A percentile compares a stretch with the other conserved stretches of the same genome.
Conservation (phyloP, 2,797 vertebrate genomes). For the Pseudotriccus pelzelni region DNA sequence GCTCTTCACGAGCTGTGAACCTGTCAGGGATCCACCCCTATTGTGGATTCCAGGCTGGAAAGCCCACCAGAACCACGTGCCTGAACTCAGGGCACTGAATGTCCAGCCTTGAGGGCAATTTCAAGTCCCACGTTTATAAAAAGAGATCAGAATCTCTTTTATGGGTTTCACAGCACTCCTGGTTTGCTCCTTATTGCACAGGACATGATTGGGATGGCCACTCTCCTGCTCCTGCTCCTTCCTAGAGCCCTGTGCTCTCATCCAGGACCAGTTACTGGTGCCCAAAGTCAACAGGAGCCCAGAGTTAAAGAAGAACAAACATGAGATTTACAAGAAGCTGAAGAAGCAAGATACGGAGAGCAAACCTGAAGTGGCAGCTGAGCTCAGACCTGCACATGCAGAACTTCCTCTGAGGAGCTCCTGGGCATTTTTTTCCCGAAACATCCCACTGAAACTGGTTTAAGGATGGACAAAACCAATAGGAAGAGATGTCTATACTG, state of each 20-base stretch:
- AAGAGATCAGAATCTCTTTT: neutral
- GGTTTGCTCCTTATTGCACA: neutral
- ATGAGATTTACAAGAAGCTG: neutral
- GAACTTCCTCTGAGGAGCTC: neutral
- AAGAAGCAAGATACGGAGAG: neutral
- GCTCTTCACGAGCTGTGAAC: neutral
- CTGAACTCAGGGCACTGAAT: neutral
- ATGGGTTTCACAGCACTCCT: neutral
- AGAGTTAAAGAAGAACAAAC: neutral
- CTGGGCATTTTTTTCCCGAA: neutral
- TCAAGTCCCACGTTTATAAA: neutral
- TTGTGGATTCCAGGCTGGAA: neutral
- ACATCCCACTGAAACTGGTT: neutral
- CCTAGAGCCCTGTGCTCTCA: neutral
- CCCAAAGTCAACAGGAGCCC: neutral
- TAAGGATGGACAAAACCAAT: neutral
- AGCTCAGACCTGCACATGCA: neutral
- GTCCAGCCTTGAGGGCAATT: neutral
- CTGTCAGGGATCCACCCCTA: neutral
- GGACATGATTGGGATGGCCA: neutral
- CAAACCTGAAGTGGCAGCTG: neutral
- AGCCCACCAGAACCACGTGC: neutral
- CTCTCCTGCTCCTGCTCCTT: neutral
- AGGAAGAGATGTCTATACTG: constrained; percentile 42
- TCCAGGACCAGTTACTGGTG: neutral